A percentile compares a stretch with the other conserved stretches of the same genome.
Conservation (phyloP, 2,888 invertebrate species). For the Apantesis nais region DNA sequence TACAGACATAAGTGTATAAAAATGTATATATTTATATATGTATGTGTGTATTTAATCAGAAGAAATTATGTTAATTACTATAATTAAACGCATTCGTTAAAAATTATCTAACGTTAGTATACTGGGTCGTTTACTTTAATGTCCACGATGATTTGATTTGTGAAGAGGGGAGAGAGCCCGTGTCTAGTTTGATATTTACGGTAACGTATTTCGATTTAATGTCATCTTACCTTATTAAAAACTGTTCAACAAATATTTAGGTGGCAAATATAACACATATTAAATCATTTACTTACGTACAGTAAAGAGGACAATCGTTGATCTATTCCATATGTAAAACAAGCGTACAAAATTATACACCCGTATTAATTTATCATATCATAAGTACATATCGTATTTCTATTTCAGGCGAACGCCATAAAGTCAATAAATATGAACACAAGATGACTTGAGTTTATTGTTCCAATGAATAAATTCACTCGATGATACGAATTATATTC, state of each 20-base stretch:
- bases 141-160: too few relatives aligned
- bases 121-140: too few relatives aligned
- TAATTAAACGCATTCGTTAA: too few relatives aligned
- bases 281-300: neutral
- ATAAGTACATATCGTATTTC: constrained; percentile 15
- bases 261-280: too few relatives aligned
- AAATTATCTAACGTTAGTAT: too few relatives aligned
- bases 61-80: too few relatives aligned
- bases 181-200: too few relatives aligned
- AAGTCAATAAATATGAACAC: constrained; percentile 38
- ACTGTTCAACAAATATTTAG: neutral
- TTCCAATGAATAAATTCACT: constrained; percentile 44
- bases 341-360: constrained; percentile 25
- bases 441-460: constrained; percentile 31
- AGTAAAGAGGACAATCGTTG: neutral
- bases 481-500: constrained; percentile 39
- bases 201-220: neutral
- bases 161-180: too few relatives aligned
- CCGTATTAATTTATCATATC: constrained; percentile 26
- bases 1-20: neutral
- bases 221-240: too few relatives aligned
- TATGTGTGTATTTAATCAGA: neutral
- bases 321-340: neutral
- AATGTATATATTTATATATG: neutral
- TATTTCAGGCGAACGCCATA: constrained; percentile 33